Conservation (phyloP, 2,113 vertebrate species). For the Cyanoliseus patagonus region DNA sequence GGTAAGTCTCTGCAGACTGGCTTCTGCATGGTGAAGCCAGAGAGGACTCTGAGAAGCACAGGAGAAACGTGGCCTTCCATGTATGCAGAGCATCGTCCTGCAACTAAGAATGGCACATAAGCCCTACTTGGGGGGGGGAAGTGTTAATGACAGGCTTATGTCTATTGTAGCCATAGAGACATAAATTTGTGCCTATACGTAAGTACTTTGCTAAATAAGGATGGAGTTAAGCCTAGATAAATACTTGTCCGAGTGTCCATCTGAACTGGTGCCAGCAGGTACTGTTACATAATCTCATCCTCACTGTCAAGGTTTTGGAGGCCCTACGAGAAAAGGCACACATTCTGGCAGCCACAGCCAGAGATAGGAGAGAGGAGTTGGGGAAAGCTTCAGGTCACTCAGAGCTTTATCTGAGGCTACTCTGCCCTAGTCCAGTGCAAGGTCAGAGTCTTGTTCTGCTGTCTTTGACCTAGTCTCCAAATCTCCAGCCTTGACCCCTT, state of each 20-base stretch:
- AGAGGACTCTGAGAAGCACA: not conserved
- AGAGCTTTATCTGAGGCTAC: not conserved
- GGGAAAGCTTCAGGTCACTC: not conserved
- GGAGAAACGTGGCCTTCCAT: not conserved
- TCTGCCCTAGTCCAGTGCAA: not conserved
- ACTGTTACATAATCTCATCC: not conserved
- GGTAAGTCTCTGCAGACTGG: not conserved
- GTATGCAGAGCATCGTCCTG: not conserved
- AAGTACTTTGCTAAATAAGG: conserved; percentile 54
- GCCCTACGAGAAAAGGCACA: not conserved
- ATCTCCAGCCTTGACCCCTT: not conserved
- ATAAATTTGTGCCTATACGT: not conserved
- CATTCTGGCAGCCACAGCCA: not conserved
- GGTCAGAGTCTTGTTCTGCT: not conserved
- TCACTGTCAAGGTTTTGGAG: not conserved
- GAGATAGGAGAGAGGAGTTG: not conserved
- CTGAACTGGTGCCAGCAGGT: not conserved
- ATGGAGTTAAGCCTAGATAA: conserved; percentile 51
- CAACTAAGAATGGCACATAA: not conserved
- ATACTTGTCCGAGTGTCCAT: not conserved
- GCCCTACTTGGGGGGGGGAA: not conserved
- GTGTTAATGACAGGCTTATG: not conserved
- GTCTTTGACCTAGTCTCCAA: not conserved
- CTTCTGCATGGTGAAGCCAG: not conserved
- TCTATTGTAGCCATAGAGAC: not conserved